Percentiles rank a stretch among this genome's conserved stretches.
These are phyloP conservation scores for Drosophila bipectinata DNA, from an alignment of 1,140 invertebrate species.

Conservation along the genomic window DNA sequence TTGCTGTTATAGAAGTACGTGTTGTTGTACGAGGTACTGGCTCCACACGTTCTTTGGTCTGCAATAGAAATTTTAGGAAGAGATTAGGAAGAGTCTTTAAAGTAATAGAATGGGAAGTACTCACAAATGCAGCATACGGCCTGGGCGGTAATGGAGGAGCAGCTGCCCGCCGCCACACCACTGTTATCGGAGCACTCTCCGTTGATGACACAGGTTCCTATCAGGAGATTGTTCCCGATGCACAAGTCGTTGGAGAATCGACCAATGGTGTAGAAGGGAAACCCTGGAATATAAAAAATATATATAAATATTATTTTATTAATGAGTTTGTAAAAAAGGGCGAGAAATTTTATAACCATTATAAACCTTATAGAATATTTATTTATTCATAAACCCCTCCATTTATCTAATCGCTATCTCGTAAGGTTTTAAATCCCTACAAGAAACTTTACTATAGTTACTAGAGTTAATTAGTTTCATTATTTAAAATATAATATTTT, in stretches of 20 bases:
- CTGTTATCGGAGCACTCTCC: slow-evolving; percentile 89
- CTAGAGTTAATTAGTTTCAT: background rate
- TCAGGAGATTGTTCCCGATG: slow-evolving; percentile 86
- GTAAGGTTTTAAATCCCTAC: background rate
- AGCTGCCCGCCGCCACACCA: slow-evolving; percentile 88
- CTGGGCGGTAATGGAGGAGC: slow-evolving; percentile 87
- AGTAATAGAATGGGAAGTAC: slow-evolving; percentile 63
- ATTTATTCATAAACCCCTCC: background rate
- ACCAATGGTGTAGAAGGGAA: slow-evolving; percentile 89
- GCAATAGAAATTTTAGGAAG: background rate
- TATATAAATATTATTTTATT: background rate
- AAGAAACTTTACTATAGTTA: background rate
- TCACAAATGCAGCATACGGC: slow-evolving; percentile 92
- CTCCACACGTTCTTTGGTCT: slow-evolving; percentile 89
- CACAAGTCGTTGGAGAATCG: slow-evolving; percentile 89
- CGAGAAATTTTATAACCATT: too few species aligned
- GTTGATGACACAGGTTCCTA: slow-evolving; percentile 90
- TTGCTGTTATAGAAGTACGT: slow-evolving; percentile 92
- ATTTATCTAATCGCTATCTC: background rate
- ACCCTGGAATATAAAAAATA: slow-evolving; percentile 84
- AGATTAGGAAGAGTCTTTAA: background rate
- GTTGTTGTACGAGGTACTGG: slow-evolving; percentile 89
- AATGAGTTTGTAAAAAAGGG: background rate
- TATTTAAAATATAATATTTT: background rate
- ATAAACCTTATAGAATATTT: too few species aligned